phyloP scores from a whole-genome alignment of 2,888 invertebrate genomes.

The Laspeyria flexula region DNA sequence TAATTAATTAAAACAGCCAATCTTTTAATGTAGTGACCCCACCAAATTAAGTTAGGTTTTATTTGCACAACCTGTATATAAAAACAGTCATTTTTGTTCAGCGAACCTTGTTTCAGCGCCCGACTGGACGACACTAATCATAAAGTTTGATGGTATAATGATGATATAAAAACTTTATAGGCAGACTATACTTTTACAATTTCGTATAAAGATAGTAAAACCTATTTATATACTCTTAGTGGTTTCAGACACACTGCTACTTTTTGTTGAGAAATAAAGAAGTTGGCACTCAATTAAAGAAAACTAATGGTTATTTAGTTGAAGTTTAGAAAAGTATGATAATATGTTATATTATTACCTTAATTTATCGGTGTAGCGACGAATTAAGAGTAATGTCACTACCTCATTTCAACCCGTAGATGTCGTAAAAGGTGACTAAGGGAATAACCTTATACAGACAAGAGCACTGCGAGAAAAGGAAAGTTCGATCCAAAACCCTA shows the following conservation, averaged over 20 bases:
- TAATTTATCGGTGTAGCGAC: no score
- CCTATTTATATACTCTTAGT: conserved; percentile 40
- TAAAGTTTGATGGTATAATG: conserved; percentile 53
- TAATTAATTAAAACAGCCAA: no score
- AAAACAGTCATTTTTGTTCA: conserved; percentile 29
- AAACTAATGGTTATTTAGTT: conserved; percentile 2
- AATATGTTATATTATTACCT: no score
- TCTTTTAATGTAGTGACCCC: not conserved
- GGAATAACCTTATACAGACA: no score
- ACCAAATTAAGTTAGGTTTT: conserved; percentile 11
- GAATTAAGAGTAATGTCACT: no score
- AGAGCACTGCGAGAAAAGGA: no score
- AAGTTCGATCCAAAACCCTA: no score
- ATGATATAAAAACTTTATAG: conserved; percentile 54
- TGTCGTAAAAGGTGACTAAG: no score
- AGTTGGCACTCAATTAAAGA: conserved; percentile 4
- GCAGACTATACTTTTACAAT: conserved; percentile 38
- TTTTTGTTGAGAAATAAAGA: conserved; percentile 25
- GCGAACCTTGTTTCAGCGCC: conserved; percentile 34
- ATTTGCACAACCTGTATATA: conserved; percentile 12
- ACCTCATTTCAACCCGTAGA: no score
- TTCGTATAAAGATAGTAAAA: conserved; percentile 39
- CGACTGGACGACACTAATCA: conserved; percentile 46
- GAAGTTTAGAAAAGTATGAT: not conserved
- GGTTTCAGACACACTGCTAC: conserved; percentile 19